phyloP scores from a whole-genome alignment of 2,113 vertebrate genomes.

The Calidris pugnax region DNA sequence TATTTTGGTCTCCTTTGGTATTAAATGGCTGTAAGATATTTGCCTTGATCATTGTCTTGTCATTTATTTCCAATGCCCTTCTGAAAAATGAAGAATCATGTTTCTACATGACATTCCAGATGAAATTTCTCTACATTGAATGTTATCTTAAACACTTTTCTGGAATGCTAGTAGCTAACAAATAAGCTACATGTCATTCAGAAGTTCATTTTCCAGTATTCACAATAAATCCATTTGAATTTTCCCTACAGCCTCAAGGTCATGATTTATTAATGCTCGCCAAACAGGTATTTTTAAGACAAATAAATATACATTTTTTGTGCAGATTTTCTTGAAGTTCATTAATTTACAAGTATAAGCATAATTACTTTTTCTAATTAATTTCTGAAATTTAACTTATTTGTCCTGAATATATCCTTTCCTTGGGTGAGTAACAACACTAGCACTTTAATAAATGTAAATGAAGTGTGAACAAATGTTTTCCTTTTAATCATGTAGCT shows the following conservation, averaged over 20 bases:
- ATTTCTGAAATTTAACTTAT: constrained; percentile 47
- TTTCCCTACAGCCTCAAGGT: not conserved
- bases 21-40: not conserved
- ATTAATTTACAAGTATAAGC: constrained; percentile 40
- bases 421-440: not conserved
- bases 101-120: not conserved
- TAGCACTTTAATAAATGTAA: constrained; percentile 43
- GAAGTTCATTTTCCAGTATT: not conserved
- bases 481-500: constrained; percentile 38
- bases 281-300: not conserved
- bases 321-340: constrained; percentile 15
- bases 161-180: not conserved
- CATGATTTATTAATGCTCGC: not conserved
- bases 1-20: not conserved
- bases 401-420: constrained; percentile 38
- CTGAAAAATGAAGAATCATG: not conserved
- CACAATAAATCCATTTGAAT: not conserved
- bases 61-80: not conserved
- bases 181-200: not conserved
- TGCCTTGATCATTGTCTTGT: not conserved
- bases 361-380: constrained; percentile 51
- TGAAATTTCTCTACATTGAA: not conserved
- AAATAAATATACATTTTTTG: not conserved
- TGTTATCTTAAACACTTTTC: not conserved
- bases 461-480: constrained; percentile 59